Conservation (phyloP, 1,140 invertebrate species). For the Spodoptera frugiperda region DNA sequence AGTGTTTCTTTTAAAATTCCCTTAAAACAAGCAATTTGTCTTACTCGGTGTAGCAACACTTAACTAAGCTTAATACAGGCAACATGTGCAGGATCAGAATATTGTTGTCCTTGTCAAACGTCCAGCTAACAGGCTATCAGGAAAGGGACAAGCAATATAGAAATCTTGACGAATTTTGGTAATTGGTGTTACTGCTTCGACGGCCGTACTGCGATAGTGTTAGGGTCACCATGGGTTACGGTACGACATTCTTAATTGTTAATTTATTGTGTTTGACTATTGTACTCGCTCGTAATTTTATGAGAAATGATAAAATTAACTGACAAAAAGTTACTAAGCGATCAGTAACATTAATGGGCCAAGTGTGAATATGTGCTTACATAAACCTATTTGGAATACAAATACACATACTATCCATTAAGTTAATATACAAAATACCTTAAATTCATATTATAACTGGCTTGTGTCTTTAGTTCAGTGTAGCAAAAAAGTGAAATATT, state of each 20-base stretch:
- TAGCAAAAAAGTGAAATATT: too few species aligned
- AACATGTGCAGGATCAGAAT: neutral
- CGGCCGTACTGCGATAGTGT: constrained; percentile 9
- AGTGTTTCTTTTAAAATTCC: neutral
- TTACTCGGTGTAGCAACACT: constrained; percentile 22
- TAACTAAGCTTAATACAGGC: neutral
- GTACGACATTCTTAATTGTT: neutral
- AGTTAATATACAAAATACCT: too few species aligned
- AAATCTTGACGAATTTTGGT: constrained; percentile 41
- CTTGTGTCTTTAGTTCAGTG: too few species aligned
- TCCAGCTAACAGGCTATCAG: neutral
- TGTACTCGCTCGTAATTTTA: too few species aligned
- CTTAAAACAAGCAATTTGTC: constrained; percentile 30
- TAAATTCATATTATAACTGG: too few species aligned
- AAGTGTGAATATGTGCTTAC: too few species aligned
- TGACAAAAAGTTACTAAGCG: too few species aligned
- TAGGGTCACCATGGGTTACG: constrained; percentile 14
- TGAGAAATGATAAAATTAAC: too few species aligned
- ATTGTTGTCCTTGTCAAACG: constrained; percentile 4
- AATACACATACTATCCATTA: too few species aligned
- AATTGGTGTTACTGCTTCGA: constrained; percentile 42
- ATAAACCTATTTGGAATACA: too few species aligned
- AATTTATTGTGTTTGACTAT: too few species aligned
- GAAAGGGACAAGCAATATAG: constrained; percentile 17
- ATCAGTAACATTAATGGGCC: too few species aligned